Base-by-base conservation (phyloP, 1,140 invertebrate species). In the Matsumurasca onukii region DNA sequence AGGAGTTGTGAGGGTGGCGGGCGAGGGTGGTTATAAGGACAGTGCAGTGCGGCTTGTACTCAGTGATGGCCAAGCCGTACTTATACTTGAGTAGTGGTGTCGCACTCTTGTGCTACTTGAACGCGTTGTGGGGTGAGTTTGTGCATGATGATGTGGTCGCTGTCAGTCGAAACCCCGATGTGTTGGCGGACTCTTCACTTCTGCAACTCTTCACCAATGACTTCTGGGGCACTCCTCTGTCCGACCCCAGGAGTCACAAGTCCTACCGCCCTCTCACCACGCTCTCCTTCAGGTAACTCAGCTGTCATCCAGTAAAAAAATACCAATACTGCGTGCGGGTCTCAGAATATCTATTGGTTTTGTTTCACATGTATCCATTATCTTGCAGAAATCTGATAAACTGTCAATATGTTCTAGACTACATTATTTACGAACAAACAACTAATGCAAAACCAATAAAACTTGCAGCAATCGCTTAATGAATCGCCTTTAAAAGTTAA, bases 71-170 rank as follows among this genome's bases (percentile, higher is more conserved):
- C 2, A 9, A n/a, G 30, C 59, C 61, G 25, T 91, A 91, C 74
- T 77, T 81, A 3, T 74, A 87, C 1, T 87, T 91, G 22, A 83
- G 84, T 9, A n/a, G n/a, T 3, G 82, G 85, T 2, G 86, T 89
- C 13, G 88, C 88, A n/a, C 81, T 88, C 1, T 78, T 84, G 13
- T 88, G 87, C 70, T 95, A 95, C 77, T 80, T 87, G 27, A 95
- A 94, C 77, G 88, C 91, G 5, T 80, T 95, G 52, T 81, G 83
- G 31, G 93, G 93, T 66, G 92, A 94, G 72, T 94, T 95, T 76
- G 93, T 95, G 5, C 94, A 95, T 83, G 94, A 96, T 79, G 93
- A 96, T 76, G 87, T 95, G 70, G 92, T 92, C 17, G 94, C 94
- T 5, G 88, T 97, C 61, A 88, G 89, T 66, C 83, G 88, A 51